Percentiles rank a stretch among this genome's conserved stretches.
Conservation (phyloP, 2,797 vertebrate genomes). For the Caiman crocodilus region DNA sequence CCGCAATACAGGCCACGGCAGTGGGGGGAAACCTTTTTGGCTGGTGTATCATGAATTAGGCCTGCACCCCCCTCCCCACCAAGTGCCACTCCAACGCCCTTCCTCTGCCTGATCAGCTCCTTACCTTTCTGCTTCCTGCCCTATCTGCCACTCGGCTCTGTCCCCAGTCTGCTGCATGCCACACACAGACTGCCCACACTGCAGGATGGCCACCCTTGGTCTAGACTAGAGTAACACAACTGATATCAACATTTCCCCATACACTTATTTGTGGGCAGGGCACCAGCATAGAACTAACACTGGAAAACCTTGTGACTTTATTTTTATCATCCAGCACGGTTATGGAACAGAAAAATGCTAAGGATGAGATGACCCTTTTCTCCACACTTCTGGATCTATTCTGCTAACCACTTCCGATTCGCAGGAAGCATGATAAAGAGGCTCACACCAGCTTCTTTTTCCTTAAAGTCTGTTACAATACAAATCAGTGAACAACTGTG, state of each 20-base stretch:
- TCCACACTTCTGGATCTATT: neutral
- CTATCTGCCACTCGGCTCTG: too few species aligned
- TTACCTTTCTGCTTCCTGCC: too few species aligned
- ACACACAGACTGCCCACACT: too few species aligned
- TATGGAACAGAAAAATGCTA: neutral
- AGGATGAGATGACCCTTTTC: neutral
- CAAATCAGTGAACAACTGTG: neutral
- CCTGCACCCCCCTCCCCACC: too few species aligned
- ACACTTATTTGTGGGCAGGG: neutral
- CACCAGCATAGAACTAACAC: neutral
- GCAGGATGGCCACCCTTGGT: too few species aligned
- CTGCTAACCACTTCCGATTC: rapidly evolving
- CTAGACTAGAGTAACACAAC: neutral
- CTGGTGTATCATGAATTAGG: too few species aligned
- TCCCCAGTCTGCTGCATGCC: too few species aligned
- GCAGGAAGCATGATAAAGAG: neutral
- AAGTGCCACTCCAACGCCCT: too few species aligned
- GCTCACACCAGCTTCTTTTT: neutral
- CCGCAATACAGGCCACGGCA: neutral
- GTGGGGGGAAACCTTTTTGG: too few species aligned
- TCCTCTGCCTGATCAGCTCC: too few species aligned
- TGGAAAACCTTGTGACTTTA: neutral
- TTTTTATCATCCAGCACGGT: neutral
- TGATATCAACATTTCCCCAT: neutral
- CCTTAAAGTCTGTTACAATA: neutral